Percentiles rank a stretch among this genome's conserved stretches.
These are phyloP conservation scores for Prionchulus punctatus DNA, from an alignment of 2,888 invertebrate species.

Conservation along the genomic window DNA sequence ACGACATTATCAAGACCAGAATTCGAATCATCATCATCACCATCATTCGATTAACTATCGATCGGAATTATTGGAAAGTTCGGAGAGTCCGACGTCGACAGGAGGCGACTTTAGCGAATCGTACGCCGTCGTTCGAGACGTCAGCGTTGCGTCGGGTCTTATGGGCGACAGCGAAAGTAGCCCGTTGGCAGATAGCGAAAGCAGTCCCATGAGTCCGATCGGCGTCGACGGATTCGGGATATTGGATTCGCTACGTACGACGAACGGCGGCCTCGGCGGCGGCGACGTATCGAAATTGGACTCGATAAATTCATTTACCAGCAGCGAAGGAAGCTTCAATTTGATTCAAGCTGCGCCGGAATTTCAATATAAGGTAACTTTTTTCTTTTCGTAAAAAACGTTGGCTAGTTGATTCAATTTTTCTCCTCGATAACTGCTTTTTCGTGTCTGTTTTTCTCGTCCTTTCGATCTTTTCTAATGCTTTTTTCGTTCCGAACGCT, in stretches of 20 bases:
- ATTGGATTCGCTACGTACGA: neutral
- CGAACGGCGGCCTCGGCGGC: neutral
- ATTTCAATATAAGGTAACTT: conserved; percentile 6
- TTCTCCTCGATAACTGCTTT: neutral
- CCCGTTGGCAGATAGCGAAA: conserved; percentile 9
- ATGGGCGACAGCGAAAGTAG: conserved; percentile 12
- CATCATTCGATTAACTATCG: no score
- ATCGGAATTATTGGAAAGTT: no score
- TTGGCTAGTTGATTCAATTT: conserved; percentile 10
- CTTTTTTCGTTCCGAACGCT: no score
- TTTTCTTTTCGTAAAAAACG: conserved; percentile 4
- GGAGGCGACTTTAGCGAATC: neutral
- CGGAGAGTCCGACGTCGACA: neutral
- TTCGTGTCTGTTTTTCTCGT: no score
- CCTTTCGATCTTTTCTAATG: no score
- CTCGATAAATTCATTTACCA: no score
- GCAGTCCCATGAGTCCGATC: conserved; percentile 7
- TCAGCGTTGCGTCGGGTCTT: neutral
- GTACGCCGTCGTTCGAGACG: no score
- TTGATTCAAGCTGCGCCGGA: neutral
- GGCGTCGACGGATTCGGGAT: neutral
- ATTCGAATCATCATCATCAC: no score
- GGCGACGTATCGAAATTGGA: neutral
- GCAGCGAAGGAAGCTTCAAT: neutral
- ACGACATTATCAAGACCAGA: no score